These are phyloP conservation scores for Lathronympha strigana DNA, from an alignment of 2,888 invertebrate genomes.

Conservation along the genomic window DNA sequence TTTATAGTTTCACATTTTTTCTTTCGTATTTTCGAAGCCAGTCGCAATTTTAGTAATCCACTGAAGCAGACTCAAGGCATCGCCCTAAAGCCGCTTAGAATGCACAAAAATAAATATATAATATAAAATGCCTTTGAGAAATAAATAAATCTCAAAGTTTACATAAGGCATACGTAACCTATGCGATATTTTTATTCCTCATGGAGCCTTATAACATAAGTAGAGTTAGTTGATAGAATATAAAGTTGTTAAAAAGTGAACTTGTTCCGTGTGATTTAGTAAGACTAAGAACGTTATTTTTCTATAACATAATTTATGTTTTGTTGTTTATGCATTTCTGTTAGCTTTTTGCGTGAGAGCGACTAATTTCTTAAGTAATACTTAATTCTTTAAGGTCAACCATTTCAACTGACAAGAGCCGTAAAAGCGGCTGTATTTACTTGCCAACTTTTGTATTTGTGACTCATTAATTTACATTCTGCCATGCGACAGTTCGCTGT, in stretches of 20 bases:
- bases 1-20: slow-evolving; percentile 7
- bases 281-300: slow-evolving; percentile 51
- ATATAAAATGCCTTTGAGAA: slow-evolving; percentile 46
- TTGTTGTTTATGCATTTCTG: neutral
- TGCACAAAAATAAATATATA: slow-evolving; percentile 62
- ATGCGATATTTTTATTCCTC: slow-evolving; percentile 38
- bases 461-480: no score
- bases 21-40: slow-evolving; percentile 28
- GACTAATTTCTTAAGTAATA: neutral
- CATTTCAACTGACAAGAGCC: no score
- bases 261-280: slow-evolving; percentile 28
- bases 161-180: slow-evolving; percentile 39
- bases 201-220: slow-evolving; percentile 30
- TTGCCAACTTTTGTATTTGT: no score
- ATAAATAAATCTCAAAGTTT: slow-evolving; percentile 50
- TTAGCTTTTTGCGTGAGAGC: slow-evolving; percentile 7
- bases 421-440: no score
- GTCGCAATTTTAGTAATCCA: slow-evolving; percentile 31
- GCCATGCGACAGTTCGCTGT: neutral
- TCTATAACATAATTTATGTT: slow-evolving; percentile 47
- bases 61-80: slow-evolving; percentile 30
- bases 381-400: no score
- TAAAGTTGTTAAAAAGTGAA: slow-evolving; percentile 23
- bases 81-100: slow-evolving; percentile 64
- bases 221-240: slow-evolving; percentile 23